Conservation (phyloP, 2,888 invertebrate genomes). For the Oscheius myriophilus region DNA sequence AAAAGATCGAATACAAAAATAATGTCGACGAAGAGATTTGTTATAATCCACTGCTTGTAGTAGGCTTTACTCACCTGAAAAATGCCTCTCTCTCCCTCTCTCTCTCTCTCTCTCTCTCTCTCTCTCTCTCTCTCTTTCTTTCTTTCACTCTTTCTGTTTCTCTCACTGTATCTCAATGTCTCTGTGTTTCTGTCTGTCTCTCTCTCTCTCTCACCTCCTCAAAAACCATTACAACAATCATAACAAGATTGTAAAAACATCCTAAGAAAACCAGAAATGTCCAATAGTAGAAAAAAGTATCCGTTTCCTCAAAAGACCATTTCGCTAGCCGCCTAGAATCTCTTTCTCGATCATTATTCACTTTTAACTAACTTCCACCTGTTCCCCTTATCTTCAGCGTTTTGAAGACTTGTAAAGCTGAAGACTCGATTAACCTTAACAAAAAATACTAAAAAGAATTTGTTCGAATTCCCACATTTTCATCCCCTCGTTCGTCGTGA, state of each 20-base stretch:
- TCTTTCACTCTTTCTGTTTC: background rate
- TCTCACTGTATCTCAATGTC: background rate
- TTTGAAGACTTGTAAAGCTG: constrained; percentile 13
- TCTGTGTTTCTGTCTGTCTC: background rate
- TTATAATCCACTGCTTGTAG: constrained; percentile 49
- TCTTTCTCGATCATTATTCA: background rate
- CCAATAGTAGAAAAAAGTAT: constrained; percentile 72
- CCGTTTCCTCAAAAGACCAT: constrained; percentile 53
- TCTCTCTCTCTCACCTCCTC: constrained; percentile 77
- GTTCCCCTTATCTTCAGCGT: background rate
- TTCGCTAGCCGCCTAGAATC: constrained; percentile 33
- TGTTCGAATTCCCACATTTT: background rate
- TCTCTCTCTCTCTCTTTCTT: background rate
- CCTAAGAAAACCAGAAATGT: constrained; percentile 85
- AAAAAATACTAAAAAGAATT: background rate
- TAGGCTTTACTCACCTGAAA: constrained; percentile 22
- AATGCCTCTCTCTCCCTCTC: background rate
- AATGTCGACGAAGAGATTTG: constrained; percentile 59
- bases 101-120: constrained; percentile 77
- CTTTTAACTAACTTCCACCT: constrained; percentile 1
- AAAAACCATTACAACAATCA: constrained; percentile 88
- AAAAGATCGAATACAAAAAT: constrained; percentile 64
- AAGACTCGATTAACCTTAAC: constrained; percentile 22
- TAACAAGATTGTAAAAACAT: constrained; percentile 88
- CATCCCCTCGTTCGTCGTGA: constrained; percentile 5